These are phyloP conservation scores for Stenodema calcarata DNA, from an alignment of 2,888 invertebrate genomes.

Conservation along the genomic window DNA sequence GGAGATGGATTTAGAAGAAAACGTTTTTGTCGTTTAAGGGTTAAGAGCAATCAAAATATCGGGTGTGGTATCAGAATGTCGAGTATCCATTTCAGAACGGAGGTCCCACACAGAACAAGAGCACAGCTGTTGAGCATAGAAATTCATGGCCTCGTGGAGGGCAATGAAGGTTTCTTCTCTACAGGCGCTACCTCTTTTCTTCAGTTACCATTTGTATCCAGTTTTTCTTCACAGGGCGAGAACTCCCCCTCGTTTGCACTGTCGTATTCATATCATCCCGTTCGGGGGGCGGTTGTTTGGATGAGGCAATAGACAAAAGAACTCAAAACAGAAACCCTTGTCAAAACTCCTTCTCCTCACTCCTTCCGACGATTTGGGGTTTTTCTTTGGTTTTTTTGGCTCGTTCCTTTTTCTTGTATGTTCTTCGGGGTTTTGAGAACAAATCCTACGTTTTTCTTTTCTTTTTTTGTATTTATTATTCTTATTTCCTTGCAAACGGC, in stretches of 20 bases:
- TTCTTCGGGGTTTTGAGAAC: not conserved
- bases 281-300: not conserved
- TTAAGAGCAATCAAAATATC: no score
- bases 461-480: not conserved
- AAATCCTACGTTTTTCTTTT: not conserved
- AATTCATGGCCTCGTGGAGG: constrained; percentile 32
- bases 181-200: constrained; percentile 15
- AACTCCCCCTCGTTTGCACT: constrained; percentile 15
- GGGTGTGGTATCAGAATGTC: no score
- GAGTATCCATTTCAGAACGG: no score
- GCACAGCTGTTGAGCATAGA: constrained; percentile 34
- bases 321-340: constrained; percentile 41
- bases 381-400: no score
- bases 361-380: not conserved
- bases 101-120: constrained; percentile 5
- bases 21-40: no score
- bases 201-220: constrained; percentile 31
- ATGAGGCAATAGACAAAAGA: constrained; percentile 31
- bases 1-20: no score
- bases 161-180: constrained; percentile 40
- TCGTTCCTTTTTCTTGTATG: not conserved
- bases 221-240: not conserved
- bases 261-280: constrained; percentile 40
- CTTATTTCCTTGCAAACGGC: not conserved
- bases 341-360: constrained; percentile 6